Base-by-base conservation (phyloP, 2,888 invertebrate species). In the Diploptera punctata region DNA sequence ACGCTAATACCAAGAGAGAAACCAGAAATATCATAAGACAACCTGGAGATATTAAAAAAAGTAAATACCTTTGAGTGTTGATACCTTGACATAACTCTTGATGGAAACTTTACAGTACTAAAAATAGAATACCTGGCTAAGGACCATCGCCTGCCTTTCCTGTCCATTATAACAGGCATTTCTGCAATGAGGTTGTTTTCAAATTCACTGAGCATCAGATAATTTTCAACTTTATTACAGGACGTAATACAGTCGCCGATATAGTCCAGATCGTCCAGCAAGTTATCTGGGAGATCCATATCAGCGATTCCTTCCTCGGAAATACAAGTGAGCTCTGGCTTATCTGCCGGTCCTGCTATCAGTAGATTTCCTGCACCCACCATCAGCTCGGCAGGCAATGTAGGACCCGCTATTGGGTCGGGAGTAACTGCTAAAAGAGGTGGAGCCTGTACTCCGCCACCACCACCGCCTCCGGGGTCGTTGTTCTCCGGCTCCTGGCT, bases 231-330 rank as follows among this genome's bases (percentile, higher is more conserved):
- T 87, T 93, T 93, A 85, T 93, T 93, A 83, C 93, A 93, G 75
- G 93, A 93, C 77, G 93, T 93, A 82, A 93, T 93, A 82, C 93
- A 93, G 81, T 93, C 93, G 70, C 92, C 92, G 75, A 91, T 91
- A 80, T 92, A 92, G 80, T 93, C 92, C 76, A 93, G 84, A 79
- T 93, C 93, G 74, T 93, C 93, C 33, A 93, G 85, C 71, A 93
- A 82, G 80, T 93, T 92, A 79, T 93, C 93, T 21, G 93, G 93
- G 60, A 93, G 85, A 82, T 93, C 93, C 86, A 93, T 90, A 79
- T 93, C 93, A 0, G 93, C 90, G 67, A 93, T 92, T 29, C 93
- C 93, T 80, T 94, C 94, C 82, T 94, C 94, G 62, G 93, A 93
- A 81, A 93, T 93, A 83, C 93, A 93, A 16, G 93, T 93, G 76